Conservation (phyloP, 1,140 invertebrate species). For the Patella vulgata region DNA sequence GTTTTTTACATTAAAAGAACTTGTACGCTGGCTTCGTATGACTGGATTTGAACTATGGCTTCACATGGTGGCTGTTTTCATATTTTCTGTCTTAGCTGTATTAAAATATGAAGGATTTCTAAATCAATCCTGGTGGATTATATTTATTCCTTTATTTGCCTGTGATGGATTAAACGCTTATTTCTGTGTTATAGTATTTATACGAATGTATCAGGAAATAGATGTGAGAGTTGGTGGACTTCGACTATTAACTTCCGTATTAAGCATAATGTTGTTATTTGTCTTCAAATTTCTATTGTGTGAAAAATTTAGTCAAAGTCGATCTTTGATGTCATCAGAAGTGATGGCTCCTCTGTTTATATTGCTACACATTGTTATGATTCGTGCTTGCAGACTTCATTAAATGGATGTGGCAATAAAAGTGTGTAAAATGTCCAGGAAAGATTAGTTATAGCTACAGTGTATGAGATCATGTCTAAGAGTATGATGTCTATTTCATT, state of each 20-base stretch:
- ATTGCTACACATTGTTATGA: slow-evolving; percentile 86
- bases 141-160: slow-evolving; percentile 90
- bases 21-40: slow-evolving; percentile 91
- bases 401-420: slow-evolving; percentile 48
- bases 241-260: slow-evolving; percentile 85
- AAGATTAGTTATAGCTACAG: too few species aligned
- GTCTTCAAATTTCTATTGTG: slow-evolving; percentile 93
- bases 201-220: slow-evolving; percentile 81
- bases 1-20: slow-evolving; percentile 89
- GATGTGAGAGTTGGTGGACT: slow-evolving; percentile 76
- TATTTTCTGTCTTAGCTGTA: slow-evolving; percentile 85
- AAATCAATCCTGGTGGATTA: slow-evolving; percentile 74
- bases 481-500: too few species aligned
- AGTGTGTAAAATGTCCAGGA: too few species aligned
- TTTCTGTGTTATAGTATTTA: slow-evolving; percentile 93
- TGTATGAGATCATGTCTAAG: too few species aligned
- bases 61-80: slow-evolving; percentile 81
- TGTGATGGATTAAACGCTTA: slow-evolving; percentile 92
- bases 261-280: slow-evolving; percentile 85
- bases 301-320: slow-evolving; percentile 84
- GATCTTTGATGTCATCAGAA: slow-evolving; percentile 87
- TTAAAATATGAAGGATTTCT: slow-evolving; percentile 69
- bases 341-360: slow-evolving; percentile 92
- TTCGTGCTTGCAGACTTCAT: slow-evolving; percentile 90
- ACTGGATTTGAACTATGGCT: slow-evolving; percentile 95